Evolutionary conservation across 1,140 invertebrate species (phyloP), one percentile per base, ranked within the genome.

Genomic region (Drosophila lowei): DNA sequence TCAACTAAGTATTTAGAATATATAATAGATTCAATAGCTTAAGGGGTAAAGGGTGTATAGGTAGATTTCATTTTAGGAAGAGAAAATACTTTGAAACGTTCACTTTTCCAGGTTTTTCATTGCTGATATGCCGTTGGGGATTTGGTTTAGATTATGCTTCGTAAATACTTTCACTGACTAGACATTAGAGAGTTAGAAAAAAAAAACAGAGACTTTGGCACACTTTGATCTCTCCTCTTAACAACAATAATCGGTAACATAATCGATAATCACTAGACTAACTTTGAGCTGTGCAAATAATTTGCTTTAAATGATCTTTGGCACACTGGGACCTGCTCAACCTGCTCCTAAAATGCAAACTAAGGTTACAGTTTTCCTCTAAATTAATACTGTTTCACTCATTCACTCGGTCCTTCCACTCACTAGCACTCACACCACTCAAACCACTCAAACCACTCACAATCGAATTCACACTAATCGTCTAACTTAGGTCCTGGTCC

Each of bases 141-240:
- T 52, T 56, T 21, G 49, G 30, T 49, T 65, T 52, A 50, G 62
- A 66, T 74, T 74, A 61, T 72, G 67, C 42, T 72, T 72, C 68
- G 72, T 70, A 72, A 72, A 72, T 72, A 72, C 68, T 72, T 72
- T 72, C 57, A 47, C 65, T 47, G 66, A 62, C 58, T 66, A 62
- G 41, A 63, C 58, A 66, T 47, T 58, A 23, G 21, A 52, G 21
- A 3, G 21, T 44, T 49, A 60, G 30, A 59, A 55, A 44, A 15
- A 15, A 18, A n/a, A 13, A 8, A 7, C 7, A 16, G 23, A 5
- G 60, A 62, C 21, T 64, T 68, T 68, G 65, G 65, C 65, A 68
- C 65, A 55, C 38, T 53, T 63, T n/a, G 50, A 67, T 63, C 65
- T 66, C 7, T 9, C 3, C 8, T 9, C 30, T 21, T 6, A 16